A percentile compares a stretch with the other conserved stretches of the same genome.
phyloP scores from a whole-genome alignment of 2,888 invertebrate genomes.

The Drosophila picticornis region DNA sequence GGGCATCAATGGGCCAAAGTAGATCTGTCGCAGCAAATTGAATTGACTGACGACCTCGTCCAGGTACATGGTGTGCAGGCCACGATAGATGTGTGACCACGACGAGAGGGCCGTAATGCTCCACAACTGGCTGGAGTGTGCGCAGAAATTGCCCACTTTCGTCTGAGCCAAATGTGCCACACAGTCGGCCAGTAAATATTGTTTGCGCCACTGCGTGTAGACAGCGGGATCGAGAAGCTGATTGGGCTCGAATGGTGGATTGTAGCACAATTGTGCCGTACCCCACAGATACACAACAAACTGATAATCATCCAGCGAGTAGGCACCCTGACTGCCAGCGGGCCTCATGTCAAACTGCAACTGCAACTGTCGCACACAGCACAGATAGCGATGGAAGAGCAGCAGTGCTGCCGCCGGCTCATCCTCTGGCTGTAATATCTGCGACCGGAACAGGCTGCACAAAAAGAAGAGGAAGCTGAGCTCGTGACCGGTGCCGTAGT shows the following conservation, averaged over 20 bases:
- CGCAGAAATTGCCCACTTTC: constrained; percentile 98
- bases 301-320: constrained; percentile 99
- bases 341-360: constrained; percentile 97
- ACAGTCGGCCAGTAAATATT: constrained; percentile 96
- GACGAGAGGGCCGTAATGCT: constrained; percentile 96
- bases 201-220: constrained; percentile 87
- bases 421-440: constrained; percentile 91
- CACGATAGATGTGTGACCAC: constrained; percentile 97
- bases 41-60: constrained; percentile 97
- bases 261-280: constrained; percentile 95
- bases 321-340: constrained; percentile 99
- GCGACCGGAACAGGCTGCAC: constrained; percentile 95
- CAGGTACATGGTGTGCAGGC: constrained; percentile 98
- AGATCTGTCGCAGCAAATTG: constrained; percentile 96
- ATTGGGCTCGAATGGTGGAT: constrained; percentile 91
- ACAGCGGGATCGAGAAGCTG: constrained; percentile 93
- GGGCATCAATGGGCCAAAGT: constrained; percentile 95
- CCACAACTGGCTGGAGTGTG: constrained; percentile 99
- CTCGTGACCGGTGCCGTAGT: constrained; percentile 99
- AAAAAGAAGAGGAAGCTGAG: constrained; percentile 97
- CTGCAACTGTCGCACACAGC: constrained; percentile 93
- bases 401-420: constrained; percentile 90
- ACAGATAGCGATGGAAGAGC: constrained; percentile 89
- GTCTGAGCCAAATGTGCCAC: constrained; percentile 94
- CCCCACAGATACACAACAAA: constrained; percentile 99